These are phyloP conservation scores for Arenaria interpres DNA, from an alignment of 2,113 vertebrate genomes.

Conservation along the genomic window DNA sequence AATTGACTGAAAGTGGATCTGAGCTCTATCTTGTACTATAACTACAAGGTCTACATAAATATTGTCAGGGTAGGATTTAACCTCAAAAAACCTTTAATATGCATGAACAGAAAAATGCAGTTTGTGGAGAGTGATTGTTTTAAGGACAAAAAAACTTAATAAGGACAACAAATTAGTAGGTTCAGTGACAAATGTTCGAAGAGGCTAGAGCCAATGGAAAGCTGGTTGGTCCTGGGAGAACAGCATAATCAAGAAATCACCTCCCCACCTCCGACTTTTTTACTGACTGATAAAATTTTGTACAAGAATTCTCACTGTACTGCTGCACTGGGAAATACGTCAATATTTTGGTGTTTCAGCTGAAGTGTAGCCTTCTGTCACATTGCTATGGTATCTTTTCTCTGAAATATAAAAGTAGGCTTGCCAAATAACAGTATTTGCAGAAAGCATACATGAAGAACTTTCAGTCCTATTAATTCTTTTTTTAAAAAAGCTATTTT, in stretches of 20 bases:
- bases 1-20: background rate
- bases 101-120: background rate
- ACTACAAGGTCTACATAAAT: background rate
- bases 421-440: background rate
- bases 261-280: background rate
- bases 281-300: background rate
- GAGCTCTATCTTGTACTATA: background rate
- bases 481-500: background rate
- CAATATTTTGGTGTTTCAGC: background rate
- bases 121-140: background rate
- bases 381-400: background rate
- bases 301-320: background rate
- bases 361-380: background rate
- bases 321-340: background rate
- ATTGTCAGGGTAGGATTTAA: background rate
- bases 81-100: background rate
- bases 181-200: background rate
- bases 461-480: background rate
- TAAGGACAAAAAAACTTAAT: background rate
- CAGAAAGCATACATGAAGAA: background rate
- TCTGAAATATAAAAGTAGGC: background rate
- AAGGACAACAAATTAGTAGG: background rate
- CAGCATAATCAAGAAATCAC: background rate
- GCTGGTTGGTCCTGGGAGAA: background rate
- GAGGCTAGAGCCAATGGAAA: background rate